These are phyloP conservation scores for Gnatocerus cornutus DNA, from an alignment of 2,888 invertebrate genomes.

Conservation along the genomic window DNA sequence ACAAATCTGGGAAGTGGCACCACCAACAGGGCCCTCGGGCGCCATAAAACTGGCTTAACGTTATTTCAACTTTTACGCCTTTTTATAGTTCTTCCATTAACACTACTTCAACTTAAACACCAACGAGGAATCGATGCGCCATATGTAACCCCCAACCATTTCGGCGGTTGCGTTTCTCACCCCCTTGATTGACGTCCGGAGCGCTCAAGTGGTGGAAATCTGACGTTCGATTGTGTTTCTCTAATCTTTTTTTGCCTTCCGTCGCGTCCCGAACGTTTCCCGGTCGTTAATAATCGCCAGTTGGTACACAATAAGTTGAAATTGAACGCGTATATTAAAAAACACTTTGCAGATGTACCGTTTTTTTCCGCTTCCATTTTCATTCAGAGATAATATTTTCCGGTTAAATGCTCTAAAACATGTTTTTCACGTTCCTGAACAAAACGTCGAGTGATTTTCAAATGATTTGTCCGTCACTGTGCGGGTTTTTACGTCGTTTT, in stretches of 20 bases:
- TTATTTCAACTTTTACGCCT: too few species aligned
- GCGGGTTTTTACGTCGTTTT: neutral
- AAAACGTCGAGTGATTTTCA: conserved; percentile 4
- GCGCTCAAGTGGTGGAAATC: too few species aligned
- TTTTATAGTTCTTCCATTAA: too few species aligned
- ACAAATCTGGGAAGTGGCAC: too few species aligned
- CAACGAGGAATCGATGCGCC: too few species aligned
- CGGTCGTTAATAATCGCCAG: neutral
- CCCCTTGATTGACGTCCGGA: too few species aligned
- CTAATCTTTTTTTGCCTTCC: neutral
- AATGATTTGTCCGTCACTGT: conserved; percentile 2
- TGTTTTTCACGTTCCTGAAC: conserved; percentile 9
- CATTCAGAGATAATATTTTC: conserved; percentile 21
- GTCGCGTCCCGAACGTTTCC: neutral
- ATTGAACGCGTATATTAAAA: conserved; percentile 6
- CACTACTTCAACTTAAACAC: too few species aligned
- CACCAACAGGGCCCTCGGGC: too few species aligned
- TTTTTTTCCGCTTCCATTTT: neutral
- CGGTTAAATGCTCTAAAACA: conserved; percentile 16
- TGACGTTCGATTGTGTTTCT: too few species aligned
- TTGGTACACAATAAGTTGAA: neutral
- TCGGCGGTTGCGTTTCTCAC: too few species aligned
- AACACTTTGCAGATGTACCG: conserved; percentile 10
- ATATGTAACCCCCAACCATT: too few species aligned
- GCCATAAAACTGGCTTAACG: too few species aligned